Conservation (phyloP, 2,113 vertebrate species). For the Acrocephalus kingi region DNA sequence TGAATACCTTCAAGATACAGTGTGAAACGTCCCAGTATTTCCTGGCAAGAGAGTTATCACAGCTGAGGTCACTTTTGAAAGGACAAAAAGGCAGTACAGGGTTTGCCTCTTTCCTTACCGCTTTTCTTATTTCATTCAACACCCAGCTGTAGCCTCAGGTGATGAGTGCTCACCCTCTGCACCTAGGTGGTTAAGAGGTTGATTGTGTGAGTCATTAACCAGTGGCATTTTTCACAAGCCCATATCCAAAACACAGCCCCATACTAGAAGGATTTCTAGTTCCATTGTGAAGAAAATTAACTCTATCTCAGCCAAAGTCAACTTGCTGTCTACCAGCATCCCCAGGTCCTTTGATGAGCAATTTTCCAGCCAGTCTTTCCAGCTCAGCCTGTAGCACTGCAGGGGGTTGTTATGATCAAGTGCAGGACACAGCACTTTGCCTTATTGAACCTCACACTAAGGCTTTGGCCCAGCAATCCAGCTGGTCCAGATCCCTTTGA, state of each 20-base stretch:
- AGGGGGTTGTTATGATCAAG: background rate
- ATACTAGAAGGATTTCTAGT: background rate
- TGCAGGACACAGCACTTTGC: accelerated
- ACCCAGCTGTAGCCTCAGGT: background rate
- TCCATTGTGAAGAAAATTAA: background rate
- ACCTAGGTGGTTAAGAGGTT: accelerated
- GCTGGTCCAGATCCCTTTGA: background rate
- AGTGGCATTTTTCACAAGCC: background rate
- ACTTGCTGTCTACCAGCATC: background rate
- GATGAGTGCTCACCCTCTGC: background rate
- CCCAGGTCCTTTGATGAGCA: background rate
- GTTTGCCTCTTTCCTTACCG: background rate
- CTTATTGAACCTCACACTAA: background rate
- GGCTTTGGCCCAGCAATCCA: background rate
- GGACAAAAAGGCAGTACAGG: background rate
- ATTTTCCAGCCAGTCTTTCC: background rate
- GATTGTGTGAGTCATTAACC: background rate
- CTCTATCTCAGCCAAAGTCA: background rate
- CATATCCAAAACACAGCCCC: background rate
- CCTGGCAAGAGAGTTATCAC: background rate
- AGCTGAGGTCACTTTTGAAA: background rate
- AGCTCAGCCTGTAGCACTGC: background rate
- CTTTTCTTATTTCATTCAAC: background rate
- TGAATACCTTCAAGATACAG: background rate
- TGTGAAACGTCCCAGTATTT: background rate